Percentiles rank a stretch among this genome's conserved stretches.
Evolutionary conservation across 1,140 invertebrate genomes (phyloP).

Genomic region (Scaptomyza montana): DNA sequence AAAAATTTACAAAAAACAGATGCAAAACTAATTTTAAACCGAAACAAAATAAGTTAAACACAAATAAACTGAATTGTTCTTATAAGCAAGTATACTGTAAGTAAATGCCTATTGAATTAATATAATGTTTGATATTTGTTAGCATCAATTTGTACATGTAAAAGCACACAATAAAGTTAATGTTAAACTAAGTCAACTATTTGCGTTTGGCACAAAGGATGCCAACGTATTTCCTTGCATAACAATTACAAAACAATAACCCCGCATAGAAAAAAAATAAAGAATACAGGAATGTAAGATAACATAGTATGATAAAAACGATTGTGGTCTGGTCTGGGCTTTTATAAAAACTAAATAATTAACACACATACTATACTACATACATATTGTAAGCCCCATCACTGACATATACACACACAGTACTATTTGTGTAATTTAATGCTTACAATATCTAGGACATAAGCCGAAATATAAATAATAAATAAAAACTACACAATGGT

Average conservation of each 20-base stretch:
- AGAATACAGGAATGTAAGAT: conserved; percentile 57
- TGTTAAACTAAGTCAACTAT: conserved; percentile 47
- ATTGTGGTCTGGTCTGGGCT: conserved; percentile 25
- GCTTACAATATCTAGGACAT: conserved; percentile 46
- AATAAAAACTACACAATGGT: conserved; percentile 43
- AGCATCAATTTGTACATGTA: conserved; percentile 77
- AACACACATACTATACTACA: conserved; percentile 14
- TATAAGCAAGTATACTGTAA: conserved; percentile 53
- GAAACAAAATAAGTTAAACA: conserved; percentile 38
- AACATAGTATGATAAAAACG: conserved; percentile 32
- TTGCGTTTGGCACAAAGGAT: conserved; percentile 34
- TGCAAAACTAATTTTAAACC: conserved; percentile 41
- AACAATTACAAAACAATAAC: conserved; percentile 27
- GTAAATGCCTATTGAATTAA: conserved; percentile 59
- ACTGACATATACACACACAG: conserved; percentile 17
- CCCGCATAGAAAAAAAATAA: conserved; percentile 14
- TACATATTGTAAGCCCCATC: conserved; percentile 23
- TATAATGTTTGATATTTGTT: conserved; percentile 54
- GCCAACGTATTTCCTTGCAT: conserved; percentile 71
- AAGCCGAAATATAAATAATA: conserved; percentile 46
- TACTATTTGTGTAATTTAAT: conserved; percentile 47
- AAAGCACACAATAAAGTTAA: conserved; percentile 68
- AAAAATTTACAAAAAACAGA: conserved; percentile 26
- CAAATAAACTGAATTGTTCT: conserved; percentile 41
- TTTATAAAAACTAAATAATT: conserved; percentile 28